Evolutionary conservation across 2,113 vertebrate species (phyloP), one percentile per base, ranked within the genome.

Genomic region (Collichthys lucidus): DNA sequence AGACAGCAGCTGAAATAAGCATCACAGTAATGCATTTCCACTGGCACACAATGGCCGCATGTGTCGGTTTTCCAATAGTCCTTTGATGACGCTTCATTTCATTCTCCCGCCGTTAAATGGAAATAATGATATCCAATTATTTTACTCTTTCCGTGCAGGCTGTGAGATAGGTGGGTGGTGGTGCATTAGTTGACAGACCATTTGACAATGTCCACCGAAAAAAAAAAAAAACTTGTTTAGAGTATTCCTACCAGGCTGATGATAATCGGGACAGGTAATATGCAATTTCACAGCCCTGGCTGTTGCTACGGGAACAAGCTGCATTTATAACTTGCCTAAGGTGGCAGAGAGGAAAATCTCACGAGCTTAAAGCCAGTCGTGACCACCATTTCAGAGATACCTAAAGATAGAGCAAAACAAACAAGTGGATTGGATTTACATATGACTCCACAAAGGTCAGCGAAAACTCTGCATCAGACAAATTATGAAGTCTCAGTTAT

Each of bases 301-400:
- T 89, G 95, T 95, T 95, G 94, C 94, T 84, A 95, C 52, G 84
- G 92, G 94, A 96, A 94, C 95, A 56, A 68, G 88, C 83, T 90
- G 84, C 81, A 89, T 91, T 89, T 89, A 89, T 89, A 91, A 90
- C 73, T 89, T 82, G 71, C 92, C 80, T 77, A 46, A 89, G 73
- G 81, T 79, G 82, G 80, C 60, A 59, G 78, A 70, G 76, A 74
- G 57, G n/a, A 72, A 66, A 84, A 80, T 79, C 64, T 77, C 52
- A 19, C 35, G 29, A 24, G 75, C 73, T 85, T 40, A 75, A 91
- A 91, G 87, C 72, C 57, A 31, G 71, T 87, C 75, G 52, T 92
- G 88, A 90, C 74, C 85, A 80, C 42, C 49, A 5, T 79, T 82
- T 66, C 60, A 79, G 72, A 82, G 61, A 76, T 59, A 56, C 66